phyloP scores from a whole-genome alignment of 2,797 vertebrate genomes.

The Notolepis coatsorum region DNA sequence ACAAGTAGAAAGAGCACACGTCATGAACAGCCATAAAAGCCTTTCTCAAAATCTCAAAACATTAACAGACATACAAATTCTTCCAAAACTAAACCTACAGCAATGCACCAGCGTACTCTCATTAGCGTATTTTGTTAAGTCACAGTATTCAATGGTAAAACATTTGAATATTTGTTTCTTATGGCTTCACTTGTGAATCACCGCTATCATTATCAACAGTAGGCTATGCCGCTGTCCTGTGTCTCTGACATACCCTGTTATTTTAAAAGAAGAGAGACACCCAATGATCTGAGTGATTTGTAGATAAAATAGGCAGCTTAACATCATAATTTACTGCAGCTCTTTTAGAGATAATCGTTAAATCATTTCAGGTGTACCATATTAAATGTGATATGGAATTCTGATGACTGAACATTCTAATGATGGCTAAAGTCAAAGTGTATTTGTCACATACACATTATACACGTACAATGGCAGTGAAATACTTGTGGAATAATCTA shows the following conservation, averaged over 20 bases:
- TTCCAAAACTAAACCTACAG: slow-evolving; percentile 35
- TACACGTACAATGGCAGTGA: too few species aligned
- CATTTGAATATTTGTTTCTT: slow-evolving; percentile 33
- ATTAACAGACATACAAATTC: not conserved
- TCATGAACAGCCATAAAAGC: slow-evolving; percentile 40
- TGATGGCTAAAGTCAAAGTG: too few species aligned
- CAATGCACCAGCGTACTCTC: slow-evolving; percentile 33
- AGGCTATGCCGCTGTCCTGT: slow-evolving; percentile 28
- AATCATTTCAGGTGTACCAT: too few species aligned
- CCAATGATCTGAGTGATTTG: too few species aligned
- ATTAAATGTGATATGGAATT: too few species aligned
- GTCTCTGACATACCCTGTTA: slow-evolving; percentile 14
- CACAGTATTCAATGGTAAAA: slow-evolving; percentile 59
- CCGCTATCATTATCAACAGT: slow-evolving; percentile 1
- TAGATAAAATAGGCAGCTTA: too few species aligned
- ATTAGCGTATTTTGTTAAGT: slow-evolving; percentile 20
- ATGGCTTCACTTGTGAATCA: slow-evolving; percentile 29
- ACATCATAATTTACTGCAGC: too few species aligned
- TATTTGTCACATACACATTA: too few species aligned
- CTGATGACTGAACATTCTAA: too few species aligned
- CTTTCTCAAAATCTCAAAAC: not conserved
- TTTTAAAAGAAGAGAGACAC: too few species aligned
- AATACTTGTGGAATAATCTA: too few species aligned
- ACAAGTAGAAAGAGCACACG: slow-evolving; percentile 32
- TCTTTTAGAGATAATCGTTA: too few species aligned